These are phyloP conservation scores for Oscarella lobularis DNA, from an alignment of 37 sponge, comb jelly and placozoan species.

Conservation along the genomic window DNA sequence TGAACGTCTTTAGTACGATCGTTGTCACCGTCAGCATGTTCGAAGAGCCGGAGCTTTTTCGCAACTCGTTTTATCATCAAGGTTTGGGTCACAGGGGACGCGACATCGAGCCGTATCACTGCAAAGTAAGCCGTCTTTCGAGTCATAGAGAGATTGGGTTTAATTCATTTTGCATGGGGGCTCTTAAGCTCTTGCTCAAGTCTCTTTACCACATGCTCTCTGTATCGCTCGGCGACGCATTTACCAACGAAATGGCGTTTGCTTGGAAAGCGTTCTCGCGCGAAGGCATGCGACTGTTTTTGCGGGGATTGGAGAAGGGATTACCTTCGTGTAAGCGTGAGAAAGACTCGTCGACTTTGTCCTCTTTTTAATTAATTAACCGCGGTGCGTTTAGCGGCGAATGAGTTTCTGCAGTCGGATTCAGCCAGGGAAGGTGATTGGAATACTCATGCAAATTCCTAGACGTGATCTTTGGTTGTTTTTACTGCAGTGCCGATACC, in stretches of 20 bases:
- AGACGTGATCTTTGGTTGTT: too few relatives aligned
- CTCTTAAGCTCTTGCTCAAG: too few relatives aligned
- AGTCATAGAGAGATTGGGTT: too few relatives aligned
- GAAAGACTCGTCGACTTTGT: too few relatives aligned
- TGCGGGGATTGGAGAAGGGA: not conserved
- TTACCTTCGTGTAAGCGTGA: too few relatives aligned
- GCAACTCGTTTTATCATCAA: not conserved
- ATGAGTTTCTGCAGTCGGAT: too few relatives aligned
- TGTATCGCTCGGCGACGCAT: not conserved
- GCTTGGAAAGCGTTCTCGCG: slow-evolving; percentile 41
- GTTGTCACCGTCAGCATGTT: not conserved
- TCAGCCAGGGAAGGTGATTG: too few relatives aligned
- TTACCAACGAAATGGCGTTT: slow-evolving; percentile 17
- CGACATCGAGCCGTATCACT: not conserved
- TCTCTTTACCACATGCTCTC: too few relatives aligned
- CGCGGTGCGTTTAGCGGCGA: too few relatives aligned
- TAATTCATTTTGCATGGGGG: too few relatives aligned
- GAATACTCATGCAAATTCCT: too few relatives aligned
- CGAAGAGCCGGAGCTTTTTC: not conserved
- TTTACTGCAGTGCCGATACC: not conserved
- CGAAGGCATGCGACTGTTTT: slow-evolving; percentile 7
- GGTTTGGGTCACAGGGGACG: not conserved
- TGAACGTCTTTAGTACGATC: not conserved
- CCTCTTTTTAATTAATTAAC: too few relatives aligned
- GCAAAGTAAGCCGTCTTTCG: not conserved